A percentile compares a stretch with the other conserved stretches of the same genome.
Evolutionary conservation across 2,888 invertebrate species (phyloP).

Genomic region (Troides helena): DNA sequence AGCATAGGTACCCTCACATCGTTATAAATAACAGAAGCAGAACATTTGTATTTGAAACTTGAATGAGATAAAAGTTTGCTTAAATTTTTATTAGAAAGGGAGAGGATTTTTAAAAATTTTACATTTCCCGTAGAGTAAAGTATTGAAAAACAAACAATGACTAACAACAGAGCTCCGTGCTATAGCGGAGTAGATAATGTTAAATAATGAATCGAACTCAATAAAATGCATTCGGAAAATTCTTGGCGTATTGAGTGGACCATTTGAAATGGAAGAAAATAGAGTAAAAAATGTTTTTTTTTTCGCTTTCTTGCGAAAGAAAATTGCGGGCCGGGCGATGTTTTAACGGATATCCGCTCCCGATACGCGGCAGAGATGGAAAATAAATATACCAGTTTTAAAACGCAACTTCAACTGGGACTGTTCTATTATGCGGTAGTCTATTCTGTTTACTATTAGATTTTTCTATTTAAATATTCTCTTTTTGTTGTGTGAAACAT

Average conservation of each 20-base stretch:
- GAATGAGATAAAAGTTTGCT: no score
- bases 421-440: background rate
- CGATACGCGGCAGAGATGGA: constrained; percentile 34
- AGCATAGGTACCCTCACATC: no score
- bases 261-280: constrained; percentile 19
- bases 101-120: no score
- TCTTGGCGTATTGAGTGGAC: constrained; percentile 5
- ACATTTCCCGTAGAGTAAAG: no score
- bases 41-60: no score
- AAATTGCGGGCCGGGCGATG: constrained; percentile 39
- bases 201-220: constrained; percentile 11
- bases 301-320: constrained; percentile 37
- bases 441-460: background rate
- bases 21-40: no score
- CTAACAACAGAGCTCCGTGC: constrained; percentile 1
- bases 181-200: background rate
- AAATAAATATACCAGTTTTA: constrained; percentile 19
- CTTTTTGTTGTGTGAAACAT: background rate
- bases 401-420: constrained; percentile 10
- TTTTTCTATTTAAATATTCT: background rate
- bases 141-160: background rate
- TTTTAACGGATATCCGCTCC: constrained; percentile 47
- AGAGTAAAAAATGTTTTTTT: constrained; percentile 44
- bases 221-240: constrained; percentile 7
- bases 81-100: no score